These are phyloP conservation scores for Malurus splendens DNA, from an alignment of 2,797 vertebrate species.

Conservation along the genomic window DNA sequence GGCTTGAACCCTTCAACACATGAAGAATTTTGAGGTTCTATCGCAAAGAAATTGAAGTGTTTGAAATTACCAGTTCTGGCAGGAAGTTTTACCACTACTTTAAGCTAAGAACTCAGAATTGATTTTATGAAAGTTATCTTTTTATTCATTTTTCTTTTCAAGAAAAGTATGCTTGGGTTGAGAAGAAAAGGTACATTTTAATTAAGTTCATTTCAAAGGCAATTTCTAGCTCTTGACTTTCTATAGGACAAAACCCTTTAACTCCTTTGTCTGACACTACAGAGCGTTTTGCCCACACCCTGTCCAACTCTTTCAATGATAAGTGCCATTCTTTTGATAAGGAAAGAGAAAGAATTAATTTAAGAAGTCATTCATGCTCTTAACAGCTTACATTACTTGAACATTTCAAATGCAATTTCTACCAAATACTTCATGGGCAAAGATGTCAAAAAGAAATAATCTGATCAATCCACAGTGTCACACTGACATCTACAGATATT, in stretches of 20 bases:
- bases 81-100: background rate
- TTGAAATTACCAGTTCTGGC: background rate
- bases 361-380: background rate
- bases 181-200: background rate
- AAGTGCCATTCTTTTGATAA: background rate
- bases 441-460: background rate
- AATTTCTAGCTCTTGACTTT: background rate
- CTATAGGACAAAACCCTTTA: background rate
- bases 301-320: background rate
- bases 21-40: background rate
- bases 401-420: background rate
- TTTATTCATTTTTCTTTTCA: background rate
- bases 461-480: background rate
- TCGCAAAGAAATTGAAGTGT: background rate
- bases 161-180: background rate
- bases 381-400: background rate
- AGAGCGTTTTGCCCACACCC: background rate
- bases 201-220: background rate
- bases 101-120: background rate
- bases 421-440: background rate
- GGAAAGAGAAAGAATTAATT: background rate
- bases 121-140: background rate
- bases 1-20: background rate
- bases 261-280: background rate
- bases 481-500: background rate